Evolutionary conservation across 2,888 invertebrate genomes (phyloP), one percentile per base, ranked within the genome.

Genomic region (Diadegma fenestrale): DNA sequence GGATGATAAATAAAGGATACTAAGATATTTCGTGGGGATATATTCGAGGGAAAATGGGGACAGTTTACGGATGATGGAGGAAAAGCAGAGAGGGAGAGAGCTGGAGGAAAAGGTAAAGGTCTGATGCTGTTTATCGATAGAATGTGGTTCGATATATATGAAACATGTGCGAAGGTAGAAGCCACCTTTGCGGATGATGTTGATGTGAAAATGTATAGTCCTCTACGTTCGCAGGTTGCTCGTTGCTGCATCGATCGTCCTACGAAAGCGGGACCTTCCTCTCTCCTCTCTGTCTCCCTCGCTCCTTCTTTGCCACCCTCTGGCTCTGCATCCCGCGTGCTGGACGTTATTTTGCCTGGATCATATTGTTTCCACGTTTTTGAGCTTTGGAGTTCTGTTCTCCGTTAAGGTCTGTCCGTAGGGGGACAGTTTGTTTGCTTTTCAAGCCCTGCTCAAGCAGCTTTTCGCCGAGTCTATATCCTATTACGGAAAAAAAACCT

Each of bases 211-310:
- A 68, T 71, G 71, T 76, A 71, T 75, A 45, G 75, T 73, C 58
- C 80, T 80, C 81, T 17, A 79, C 75, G 89, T 86, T 89, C 86
- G 91, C 90, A 90, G 90, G 90, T 89, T 90, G 89, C 90, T 89
- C 89, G 90, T 89, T 91, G 91, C 92, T 92, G 90, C 91, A 92
- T 92, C 92, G 92, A 92, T 92, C 92, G 91, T 87, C 87, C 85
- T 85, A 80, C 81, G 69, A 75, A 68, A 71, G 79, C 78, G 88
- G 87, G 86, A 86, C 88, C 84, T 88, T 84, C 75, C 86, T 58
- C 72, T 82, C 85, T 82, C 30, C 72, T 77, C 79, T 37, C 19
- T 82, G 76, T 26, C 19, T 82, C 61, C 12, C 68, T 61, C 75
- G 43, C 68, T 79, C 69, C 14, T 77, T 48, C 17, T 72, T 33